Evolutionary conservation across 2,113 vertebrate genomes (phyloP), one percentile per base, ranked within the genome.

Genomic region (Coturnix japonica): DNA sequence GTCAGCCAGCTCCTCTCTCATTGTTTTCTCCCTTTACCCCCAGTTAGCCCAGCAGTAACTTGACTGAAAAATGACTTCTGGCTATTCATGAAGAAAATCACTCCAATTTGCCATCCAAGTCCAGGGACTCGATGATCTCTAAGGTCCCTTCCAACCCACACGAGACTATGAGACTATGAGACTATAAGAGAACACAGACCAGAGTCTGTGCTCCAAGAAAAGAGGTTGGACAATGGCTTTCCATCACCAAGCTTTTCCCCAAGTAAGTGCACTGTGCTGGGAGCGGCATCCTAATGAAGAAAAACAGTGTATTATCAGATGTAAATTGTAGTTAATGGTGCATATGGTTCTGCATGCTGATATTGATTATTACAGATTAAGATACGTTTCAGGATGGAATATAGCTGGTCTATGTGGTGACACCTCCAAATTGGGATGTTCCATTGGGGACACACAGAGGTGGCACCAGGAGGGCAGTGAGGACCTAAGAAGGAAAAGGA

Each of bases 281-380:
- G 54, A 87, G 20, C 8, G 0, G n/a, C 30, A 33, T 49, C 21
- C 17, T 95, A 88, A 93, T 82, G 89, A 93, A 91, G 91, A 87
- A 88, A 87, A 95, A n/a, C 51, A 95, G 60, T 23, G 6, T 70
- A 75, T 94, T 96, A 95, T 89, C 66, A 85, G 35, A 88, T 65
- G 69, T 43, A 91, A 94, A 94, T 92, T 74, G 85, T 19, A 95
- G 81, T 37, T 90, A 91, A 90, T 91, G 76, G 81, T 92, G 72
- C 86, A 81, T 91, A 74, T 44, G 59, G 69, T 65, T 92, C 85
- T 83, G 72, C 84, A 67, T 23, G 49, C 83, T 94, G 75, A 51
- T 77, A 67, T 92, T 85, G 91, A 91, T 94, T 89, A 78, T 67
- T 69, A 57, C 6, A 64, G 75, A 89, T 94, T 93, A 85, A 67